These are phyloP conservation scores for Sebastes baramenuke DNA, from an alignment of 2,797 vertebrate species.

Conservation along the genomic window DNA sequence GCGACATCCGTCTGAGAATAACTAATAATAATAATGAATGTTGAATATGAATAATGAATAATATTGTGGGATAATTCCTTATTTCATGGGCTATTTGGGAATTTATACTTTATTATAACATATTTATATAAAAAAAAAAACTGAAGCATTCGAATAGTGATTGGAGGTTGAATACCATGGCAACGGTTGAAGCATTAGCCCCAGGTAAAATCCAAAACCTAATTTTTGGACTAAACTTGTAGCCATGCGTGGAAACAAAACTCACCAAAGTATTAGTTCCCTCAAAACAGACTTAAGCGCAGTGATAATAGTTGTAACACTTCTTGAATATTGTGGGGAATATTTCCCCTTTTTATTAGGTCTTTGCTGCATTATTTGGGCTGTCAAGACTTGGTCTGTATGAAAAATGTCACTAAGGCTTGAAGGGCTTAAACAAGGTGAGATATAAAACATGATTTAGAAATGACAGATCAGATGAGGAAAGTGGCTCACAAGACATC, in stretches of 20 bases:
- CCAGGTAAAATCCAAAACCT: not conserved
- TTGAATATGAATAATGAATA: too few relatives aligned
- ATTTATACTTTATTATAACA: too few relatives aligned
- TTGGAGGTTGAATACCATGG: too few relatives aligned
- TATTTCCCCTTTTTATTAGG: not conserved
- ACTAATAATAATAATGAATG: too few relatives aligned
- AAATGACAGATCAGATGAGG: not conserved
- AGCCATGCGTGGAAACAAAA: not conserved
- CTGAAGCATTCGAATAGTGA: too few relatives aligned
- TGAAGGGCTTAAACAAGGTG: not conserved
- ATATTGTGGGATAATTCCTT: too few relatives aligned
- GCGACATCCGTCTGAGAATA: too few relatives aligned
- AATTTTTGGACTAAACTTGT: not conserved
- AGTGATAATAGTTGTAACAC: not conserved
- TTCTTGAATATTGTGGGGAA: not conserved
- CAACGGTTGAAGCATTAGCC: too few relatives aligned
- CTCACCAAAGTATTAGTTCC: not conserved
- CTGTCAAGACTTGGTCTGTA: not conserved
- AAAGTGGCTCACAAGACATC: slow-evolving; percentile 77
- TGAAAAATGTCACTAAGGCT: not conserved
- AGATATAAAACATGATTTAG: not conserved
- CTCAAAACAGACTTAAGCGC: not conserved
- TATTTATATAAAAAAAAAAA: too few relatives aligned
- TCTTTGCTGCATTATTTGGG: not conserved
- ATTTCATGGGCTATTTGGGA: too few relatives aligned